Conservation (phyloP, 2,797 vertebrate genomes). For the Catharus ustulatus region DNA sequence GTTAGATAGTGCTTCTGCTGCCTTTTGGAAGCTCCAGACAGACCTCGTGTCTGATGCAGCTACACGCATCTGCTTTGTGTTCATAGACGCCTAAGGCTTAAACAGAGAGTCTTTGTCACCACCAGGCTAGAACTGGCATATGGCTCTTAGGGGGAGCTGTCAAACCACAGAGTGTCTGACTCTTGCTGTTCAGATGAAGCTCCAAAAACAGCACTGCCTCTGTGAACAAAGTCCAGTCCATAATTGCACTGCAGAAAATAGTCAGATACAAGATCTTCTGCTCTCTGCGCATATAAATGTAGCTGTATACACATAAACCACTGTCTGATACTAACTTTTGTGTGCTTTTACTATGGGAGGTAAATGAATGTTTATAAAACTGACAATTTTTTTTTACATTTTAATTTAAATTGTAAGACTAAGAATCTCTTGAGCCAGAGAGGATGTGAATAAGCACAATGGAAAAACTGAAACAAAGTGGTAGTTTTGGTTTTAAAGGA, state of each 20-base stretch:
- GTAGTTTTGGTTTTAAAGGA: neutral
- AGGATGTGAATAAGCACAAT: neutral
- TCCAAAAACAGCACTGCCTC: neutral
- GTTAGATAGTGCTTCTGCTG: neutral
- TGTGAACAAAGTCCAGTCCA: neutral
- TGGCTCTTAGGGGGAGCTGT: neutral
- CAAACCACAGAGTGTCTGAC: neutral
- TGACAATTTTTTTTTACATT: too few relatives aligned
- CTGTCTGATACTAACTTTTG: neutral
- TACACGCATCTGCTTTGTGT: neutral
- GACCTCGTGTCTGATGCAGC: neutral
- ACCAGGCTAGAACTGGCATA: neutral
- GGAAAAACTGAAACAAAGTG: neutral
- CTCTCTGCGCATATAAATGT: neutral
- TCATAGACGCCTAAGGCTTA: neutral
- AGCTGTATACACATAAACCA: neutral
- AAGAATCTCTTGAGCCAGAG: neutral
- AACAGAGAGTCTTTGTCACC: neutral
- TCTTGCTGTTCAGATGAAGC: neutral
- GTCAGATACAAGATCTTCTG: neutral
- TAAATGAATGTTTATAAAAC: neutral
- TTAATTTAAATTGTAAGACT: neutral
- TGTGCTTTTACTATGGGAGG: neutral
- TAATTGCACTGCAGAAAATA: neutral
- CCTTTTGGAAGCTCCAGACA: neutral